phyloP scores from a whole-genome alignment of 2,888 invertebrate genomes.

The Acleris emargana region DNA sequence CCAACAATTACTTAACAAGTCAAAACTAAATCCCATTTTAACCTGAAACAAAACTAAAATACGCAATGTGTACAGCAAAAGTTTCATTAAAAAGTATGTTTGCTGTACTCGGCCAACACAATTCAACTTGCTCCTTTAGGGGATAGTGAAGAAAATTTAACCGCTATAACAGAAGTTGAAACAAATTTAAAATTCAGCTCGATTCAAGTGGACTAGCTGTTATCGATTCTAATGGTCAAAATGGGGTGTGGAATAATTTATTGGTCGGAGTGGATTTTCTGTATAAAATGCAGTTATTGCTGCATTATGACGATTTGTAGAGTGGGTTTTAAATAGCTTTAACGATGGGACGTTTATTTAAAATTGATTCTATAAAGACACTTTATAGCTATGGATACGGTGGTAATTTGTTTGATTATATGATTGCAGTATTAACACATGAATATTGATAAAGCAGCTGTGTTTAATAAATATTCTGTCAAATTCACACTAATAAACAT shows the following conservation, averaged over 20 bases:
- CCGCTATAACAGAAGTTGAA: slow-evolving; percentile 12
- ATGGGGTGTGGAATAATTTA: slow-evolving; percentile 7
- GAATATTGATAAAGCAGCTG: no score
- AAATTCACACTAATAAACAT: no score
- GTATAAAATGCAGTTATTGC: not conserved
- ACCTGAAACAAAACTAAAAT: slow-evolving; percentile 23
- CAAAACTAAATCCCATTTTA: slow-evolving; percentile 20
- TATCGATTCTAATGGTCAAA: slow-evolving; percentile 7
- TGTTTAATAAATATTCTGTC: no score
- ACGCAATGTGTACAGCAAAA: slow-evolving; percentile 12
- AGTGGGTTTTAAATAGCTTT: no score
- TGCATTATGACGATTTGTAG: not conserved
- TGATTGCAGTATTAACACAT: no score
- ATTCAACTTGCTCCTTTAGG: slow-evolving; percentile 22
- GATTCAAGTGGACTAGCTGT: not conserved
- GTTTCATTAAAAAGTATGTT: slow-evolving; percentile 26
- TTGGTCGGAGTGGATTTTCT: not conserved
- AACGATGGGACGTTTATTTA: no score
- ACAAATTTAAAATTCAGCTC: slow-evolving; percentile 16
- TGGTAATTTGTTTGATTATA: no score
- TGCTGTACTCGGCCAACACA: slow-evolving; percentile 15
- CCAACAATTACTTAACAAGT: slow-evolving; percentile 7
- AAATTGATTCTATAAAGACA: no score
- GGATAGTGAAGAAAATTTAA: slow-evolving; percentile 17
- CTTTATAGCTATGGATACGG: no score